A percentile compares a stretch with the other conserved stretches of the same genome.
Conservation (phyloP, 1,140 invertebrate species). For the Tenebrio molitor region DNA sequence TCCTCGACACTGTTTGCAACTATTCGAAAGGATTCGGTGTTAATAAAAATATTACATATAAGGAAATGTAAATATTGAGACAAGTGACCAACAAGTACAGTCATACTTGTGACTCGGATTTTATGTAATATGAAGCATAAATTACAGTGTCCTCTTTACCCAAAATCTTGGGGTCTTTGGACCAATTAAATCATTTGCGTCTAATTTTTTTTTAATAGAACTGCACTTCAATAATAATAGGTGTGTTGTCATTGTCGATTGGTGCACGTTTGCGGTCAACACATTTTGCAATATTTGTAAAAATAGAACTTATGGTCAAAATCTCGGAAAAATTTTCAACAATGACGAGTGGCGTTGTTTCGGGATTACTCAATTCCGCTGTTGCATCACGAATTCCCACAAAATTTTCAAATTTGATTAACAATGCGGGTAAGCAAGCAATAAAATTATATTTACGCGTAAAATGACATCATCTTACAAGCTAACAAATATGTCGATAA, state of each 20-base stretch:
- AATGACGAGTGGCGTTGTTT: too few species aligned
- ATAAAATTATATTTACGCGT: slow-evolving; percentile 35
- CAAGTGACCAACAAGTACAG: background rate
- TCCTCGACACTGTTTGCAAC: slow-evolving; percentile 14
- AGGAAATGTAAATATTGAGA: background rate
- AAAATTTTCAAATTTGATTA: slow-evolving; percentile 18
- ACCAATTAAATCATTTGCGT: too few species aligned
- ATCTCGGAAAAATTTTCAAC: too few species aligned
- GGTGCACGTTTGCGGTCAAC: too few species aligned
- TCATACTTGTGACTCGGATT: background rate
- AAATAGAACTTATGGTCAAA: too few species aligned
- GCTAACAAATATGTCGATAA: slow-evolving; percentile 20
- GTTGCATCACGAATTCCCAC: slow-evolving; percentile 2
- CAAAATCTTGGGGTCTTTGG: too few species aligned
- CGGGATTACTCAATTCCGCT: background rate
- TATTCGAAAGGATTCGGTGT: background rate
- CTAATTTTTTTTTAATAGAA: too few species aligned
- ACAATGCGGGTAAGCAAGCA: slow-evolving; percentile 36
- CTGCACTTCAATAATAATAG: too few species aligned
- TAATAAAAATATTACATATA: slow-evolving; percentile 3
- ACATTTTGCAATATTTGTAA: too few species aligned
- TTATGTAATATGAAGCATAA: too few species aligned
- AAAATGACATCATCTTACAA: slow-evolving; percentile 36
- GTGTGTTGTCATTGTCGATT: too few species aligned
- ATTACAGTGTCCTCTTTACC: background rate